These are phyloP conservation scores for Synanceia verrucosa DNA, from an alignment of 2,797 vertebrate species.

Conservation along the genomic window DNA sequence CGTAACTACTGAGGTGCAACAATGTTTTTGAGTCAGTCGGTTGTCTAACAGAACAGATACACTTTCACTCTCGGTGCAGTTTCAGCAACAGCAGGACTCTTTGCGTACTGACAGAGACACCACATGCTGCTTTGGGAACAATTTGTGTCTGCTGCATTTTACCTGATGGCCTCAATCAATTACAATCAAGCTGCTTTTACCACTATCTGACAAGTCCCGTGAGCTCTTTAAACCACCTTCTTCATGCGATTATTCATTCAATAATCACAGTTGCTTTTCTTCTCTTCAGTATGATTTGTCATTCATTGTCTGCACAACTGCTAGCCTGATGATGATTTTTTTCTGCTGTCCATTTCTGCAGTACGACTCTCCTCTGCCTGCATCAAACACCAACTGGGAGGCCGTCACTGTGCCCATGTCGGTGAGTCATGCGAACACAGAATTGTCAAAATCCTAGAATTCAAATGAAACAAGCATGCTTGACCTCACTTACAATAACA, in stretches of 20 bases:
- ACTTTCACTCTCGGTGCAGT: too few species aligned
- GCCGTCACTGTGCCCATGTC: conserved; percentile 86
- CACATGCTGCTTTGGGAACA: not conserved
- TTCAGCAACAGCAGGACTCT: too few species aligned
- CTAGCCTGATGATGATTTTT: not conserved
- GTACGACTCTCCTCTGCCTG: conserved; percentile 85
- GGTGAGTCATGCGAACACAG: conserved; percentile 82
- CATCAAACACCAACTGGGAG: conserved; percentile 90
- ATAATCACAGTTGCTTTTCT: not conserved
- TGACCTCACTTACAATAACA: not conserved
- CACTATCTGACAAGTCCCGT: not conserved
- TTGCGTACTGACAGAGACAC: too few species aligned
- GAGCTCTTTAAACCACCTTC: not conserved
- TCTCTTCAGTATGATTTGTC: not conserved
- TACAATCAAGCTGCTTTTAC: not conserved
- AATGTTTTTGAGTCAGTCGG: too few species aligned
- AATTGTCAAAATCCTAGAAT: not conserved
- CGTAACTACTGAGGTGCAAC: too few species aligned
- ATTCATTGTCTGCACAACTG: not conserved
- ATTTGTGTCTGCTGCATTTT: not conserved
- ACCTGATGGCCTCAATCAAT: not conserved
- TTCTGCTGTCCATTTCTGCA: conserved; percentile 73
- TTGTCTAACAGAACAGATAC: too few species aligned
- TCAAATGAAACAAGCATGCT: not conserved
- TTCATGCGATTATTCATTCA: too few species aligned